Evolutionary conservation across 2,113 vertebrate species (phyloP), one percentile per base, ranked within the genome.

Genomic region (Suricata suricatta): DNA sequence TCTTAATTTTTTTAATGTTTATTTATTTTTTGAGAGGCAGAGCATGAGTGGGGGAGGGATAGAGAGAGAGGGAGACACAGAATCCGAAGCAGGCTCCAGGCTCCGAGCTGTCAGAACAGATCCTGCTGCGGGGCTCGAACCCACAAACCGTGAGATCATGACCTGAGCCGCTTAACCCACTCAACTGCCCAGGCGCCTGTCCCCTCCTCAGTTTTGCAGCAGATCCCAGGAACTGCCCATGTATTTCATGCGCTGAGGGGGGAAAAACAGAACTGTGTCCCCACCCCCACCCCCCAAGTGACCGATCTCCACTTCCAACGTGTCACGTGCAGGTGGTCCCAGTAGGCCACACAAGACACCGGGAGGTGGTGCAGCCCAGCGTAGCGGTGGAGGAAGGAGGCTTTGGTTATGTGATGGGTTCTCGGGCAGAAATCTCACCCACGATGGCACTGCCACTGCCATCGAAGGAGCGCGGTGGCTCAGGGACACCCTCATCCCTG

Each of bases 191-290:
- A 21, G 54, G 17, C 17, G 54, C 54, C 54, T 17, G 4, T 57
- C 27, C 27, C 69, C 71, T 50, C 16, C 35, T 60, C 33, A 57
- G 21, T 52, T 92, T 96, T 60, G 92, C 90, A 64, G 16, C 86
- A 94, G 47, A 60, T 69, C 72, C 35, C 10, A 19, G 25, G 3
- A 7, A 1, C 1, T 0, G 1, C 25, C 4, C 0, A 0, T 10
- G 0, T 2, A 11, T 1, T 38, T 83, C 50, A 12, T 54, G 72
- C 10, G 7, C 92, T 0, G 54, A 88, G 86, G 90, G 35, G 57
- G 35, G 29, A 31, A 10, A 52, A 79, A 31, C 31, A 7, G 50
- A 77, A 66, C 23, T 8, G 8, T 60, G 54, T 31, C 52, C 41
- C 41, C 41, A 41, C 41, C 41, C 41, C 52, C 52, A 13, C 52